These are phyloP conservation scores for Caenorhabditis wallacei DNA, from an alignment of 2,888 invertebrate species.

Conservation along the genomic window DNA sequence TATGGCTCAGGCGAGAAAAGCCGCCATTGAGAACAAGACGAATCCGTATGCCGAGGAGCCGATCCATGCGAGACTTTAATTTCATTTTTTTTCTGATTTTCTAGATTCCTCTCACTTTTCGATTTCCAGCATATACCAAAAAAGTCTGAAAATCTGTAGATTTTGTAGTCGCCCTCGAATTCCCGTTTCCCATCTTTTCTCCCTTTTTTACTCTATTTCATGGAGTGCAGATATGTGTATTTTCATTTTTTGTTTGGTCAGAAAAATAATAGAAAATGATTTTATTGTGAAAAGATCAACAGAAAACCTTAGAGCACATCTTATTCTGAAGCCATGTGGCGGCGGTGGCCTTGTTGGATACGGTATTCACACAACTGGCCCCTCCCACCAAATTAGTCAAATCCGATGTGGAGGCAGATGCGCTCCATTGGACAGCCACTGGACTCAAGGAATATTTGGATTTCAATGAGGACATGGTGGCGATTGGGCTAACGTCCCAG, in stretches of 20 bases:
- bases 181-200: conserved; percentile 6
- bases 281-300: conserved; percentile 13
- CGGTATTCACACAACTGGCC: conserved; percentile 53
- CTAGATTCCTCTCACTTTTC: background rate
- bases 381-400: conserved; percentile 64
- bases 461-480: conserved; percentile 55
- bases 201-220: background rate
- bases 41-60: conserved; percentile 64
- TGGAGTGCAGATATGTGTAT: conserved; percentile 48
- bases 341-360: conserved; percentile 37
- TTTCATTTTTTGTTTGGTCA: conserved; percentile 2
- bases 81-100: conserved; percentile 13
- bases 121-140: conserved; percentile 41
- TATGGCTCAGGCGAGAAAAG: conserved; percentile 90
- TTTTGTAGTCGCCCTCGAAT: conserved; percentile 45
- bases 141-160: conserved; percentile 47
- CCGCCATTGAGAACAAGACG: conserved; percentile 72
- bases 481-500: conserved; percentile 64
- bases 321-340: conserved; percentile 67
- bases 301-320: conserved; percentile 63
- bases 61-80: conserved; percentile 54
- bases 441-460: conserved; percentile 62
- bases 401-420: conserved; percentile 48
- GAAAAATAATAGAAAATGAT: conserved; percentile 7
- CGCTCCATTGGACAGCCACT: conserved; percentile 68